A percentile compares a stretch with the other conserved stretches of the same genome.
These are phyloP conservation scores for Chionis minor DNA, from an alignment of 2,113 vertebrate species.

Conservation along the genomic window DNA sequence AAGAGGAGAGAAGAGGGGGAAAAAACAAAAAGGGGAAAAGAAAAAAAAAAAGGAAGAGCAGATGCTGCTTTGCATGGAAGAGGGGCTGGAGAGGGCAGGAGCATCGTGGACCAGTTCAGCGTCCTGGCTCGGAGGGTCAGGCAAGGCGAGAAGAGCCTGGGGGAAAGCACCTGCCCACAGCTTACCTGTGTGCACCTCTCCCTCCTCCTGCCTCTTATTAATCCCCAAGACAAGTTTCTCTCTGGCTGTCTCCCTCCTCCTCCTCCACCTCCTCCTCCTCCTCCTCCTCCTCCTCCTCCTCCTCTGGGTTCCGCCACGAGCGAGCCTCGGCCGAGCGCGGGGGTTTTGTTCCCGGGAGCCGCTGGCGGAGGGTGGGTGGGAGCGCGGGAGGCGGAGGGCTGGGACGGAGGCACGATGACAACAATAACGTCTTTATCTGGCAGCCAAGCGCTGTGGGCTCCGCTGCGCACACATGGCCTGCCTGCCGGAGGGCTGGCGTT, in stretches of 20 bases:
- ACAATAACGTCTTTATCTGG: slow-evolving; percentile 80
- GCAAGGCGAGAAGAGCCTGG: not conserved
- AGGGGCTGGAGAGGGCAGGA: not conserved
- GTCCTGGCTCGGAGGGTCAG: not conserved
- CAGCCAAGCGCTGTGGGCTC: slow-evolving; percentile 71
- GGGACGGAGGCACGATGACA: slow-evolving; percentile 69
- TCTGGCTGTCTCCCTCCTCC: slow-evolving; percentile 29
- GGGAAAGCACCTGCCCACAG: slow-evolving; percentile 6
- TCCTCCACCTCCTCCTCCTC: slow-evolving; percentile 32
- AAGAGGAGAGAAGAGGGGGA: not conserved
- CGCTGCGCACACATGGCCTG: slow-evolving; percentile 54
- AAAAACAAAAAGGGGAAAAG: not conserved
- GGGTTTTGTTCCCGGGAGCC: slow-evolving; percentile 64
- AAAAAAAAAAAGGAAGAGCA: not conserved
- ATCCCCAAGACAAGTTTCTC: slow-evolving; percentile 39
- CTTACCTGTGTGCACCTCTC: slow-evolving; percentile 79
- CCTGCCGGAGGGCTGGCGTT: slow-evolving; percentile 60
- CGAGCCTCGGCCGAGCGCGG: slow-evolving; percentile 27
- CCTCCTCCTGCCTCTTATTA: slow-evolving; percentile 65
- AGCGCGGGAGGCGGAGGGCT: slow-evolving; percentile 56
- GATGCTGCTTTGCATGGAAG: not conserved
- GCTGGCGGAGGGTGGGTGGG: slow-evolving; percentile 67
- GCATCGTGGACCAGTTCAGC: not conserved
- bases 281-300: slow-evolving; percentile 2
- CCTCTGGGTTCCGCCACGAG: slow-evolving; percentile 42